A percentile compares a stretch with the other conserved stretches of the same genome.
phyloP scores from a whole-genome alignment of 2,797 vertebrate genomes.

The Alca torda region DNA sequence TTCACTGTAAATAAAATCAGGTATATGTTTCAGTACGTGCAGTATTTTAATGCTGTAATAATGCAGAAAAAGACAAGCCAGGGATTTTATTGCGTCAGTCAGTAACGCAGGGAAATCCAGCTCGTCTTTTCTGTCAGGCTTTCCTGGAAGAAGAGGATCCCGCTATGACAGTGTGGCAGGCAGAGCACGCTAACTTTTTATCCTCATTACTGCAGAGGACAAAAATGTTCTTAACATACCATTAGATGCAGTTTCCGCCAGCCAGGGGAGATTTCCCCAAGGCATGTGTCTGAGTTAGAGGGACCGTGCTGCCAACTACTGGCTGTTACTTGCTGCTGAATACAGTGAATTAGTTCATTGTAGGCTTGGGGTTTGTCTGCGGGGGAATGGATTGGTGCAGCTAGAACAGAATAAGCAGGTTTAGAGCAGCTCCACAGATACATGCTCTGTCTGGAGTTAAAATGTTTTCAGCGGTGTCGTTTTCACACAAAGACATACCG shows the following conservation, averaged over 20 bases:
- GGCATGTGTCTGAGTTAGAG: conserved; percentile 2
- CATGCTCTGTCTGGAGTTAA: background rate
- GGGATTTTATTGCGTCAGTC: background rate
- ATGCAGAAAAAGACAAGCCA: background rate
- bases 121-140: background rate
- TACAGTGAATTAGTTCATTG: background rate
- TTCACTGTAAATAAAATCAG: conserved; percentile 47
- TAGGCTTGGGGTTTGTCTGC: background rate
- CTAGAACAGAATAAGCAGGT: background rate
- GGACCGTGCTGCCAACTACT: conserved; percentile 54
- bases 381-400: background rate
- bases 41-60: background rate
- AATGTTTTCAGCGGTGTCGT: background rate
- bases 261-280: background rate
- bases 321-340: conserved; percentile 17
- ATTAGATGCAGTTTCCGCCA: background rate
- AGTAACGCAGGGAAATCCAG: background rate
- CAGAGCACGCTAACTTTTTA: background rate
- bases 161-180: background rate
- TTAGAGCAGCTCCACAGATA: background rate
- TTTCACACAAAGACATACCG: background rate
- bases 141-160: background rate
- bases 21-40: background rate
- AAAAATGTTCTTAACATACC: background rate
- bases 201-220: background rate